Percentiles rank a stretch among this genome's conserved stretches.
phyloP scores from a whole-genome alignment of 2,113 vertebrate species.

The Phyllostomus hastatus region DNA sequence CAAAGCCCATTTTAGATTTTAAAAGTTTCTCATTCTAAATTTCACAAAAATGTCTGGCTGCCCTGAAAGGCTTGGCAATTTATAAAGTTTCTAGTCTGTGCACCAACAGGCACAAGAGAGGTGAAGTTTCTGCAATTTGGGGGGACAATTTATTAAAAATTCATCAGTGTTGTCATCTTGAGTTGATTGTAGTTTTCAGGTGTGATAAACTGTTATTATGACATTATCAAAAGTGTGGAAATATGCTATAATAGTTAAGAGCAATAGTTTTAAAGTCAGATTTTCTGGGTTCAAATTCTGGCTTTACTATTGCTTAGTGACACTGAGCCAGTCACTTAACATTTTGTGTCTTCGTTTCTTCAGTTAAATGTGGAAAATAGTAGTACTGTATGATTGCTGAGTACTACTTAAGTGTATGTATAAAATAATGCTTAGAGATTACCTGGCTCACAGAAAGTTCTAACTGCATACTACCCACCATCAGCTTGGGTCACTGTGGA shows the following conservation, averaged over 20 bases:
- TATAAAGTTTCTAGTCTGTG: not conserved
- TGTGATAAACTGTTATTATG: not conserved
- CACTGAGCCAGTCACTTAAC: not conserved
- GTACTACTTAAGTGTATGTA: not conserved
- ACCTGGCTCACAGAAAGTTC: not conserved
- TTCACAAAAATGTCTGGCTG: not conserved
- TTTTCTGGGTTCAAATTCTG: not conserved
- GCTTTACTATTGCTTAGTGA: not conserved
- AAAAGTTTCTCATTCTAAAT: constrained; percentile 5
- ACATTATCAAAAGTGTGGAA: not conserved
- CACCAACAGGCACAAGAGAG: not conserved
- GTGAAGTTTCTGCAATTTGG: not conserved
- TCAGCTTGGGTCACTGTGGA: not conserved
- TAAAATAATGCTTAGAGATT: not conserved
- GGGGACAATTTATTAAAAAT: not conserved
- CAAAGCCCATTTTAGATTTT: not conserved
- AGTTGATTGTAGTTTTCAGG: constrained; percentile 18
- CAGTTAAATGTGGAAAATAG: not conserved
- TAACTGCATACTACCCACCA: not conserved
- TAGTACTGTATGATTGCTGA: not conserved
- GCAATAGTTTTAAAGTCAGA: constrained; percentile 3
- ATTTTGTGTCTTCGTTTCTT: not conserved
- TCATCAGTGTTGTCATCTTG: not conserved
- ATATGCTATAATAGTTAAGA: not conserved
- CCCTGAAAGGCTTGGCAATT: not conserved